Base-by-base conservation (phyloP, 2,113 vertebrate species). In the Crocuta crocuta region DNA sequence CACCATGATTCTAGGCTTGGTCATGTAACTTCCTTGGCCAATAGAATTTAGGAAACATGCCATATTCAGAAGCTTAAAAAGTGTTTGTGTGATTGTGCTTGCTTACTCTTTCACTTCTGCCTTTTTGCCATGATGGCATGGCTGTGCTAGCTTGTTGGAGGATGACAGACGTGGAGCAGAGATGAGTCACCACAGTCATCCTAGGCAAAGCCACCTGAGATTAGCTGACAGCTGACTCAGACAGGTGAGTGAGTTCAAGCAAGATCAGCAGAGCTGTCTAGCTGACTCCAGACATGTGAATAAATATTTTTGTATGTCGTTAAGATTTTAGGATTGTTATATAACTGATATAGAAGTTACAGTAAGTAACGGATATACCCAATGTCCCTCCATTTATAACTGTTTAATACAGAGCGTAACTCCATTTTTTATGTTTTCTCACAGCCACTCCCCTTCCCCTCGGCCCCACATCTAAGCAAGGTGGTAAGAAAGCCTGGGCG, bases 401-500 rank as follows among this genome's bases (percentile, higher is more conserved):
- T 83, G 19, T 63, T 88, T 33, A 13, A 76, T 76, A 61, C 4
- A 73, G 35, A 73, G 7, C 31, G 21, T 58, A 53, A 48, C n/a
- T 86, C 66, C 74, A 84, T 84, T 88, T 96, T 73, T 63, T 19
- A 66, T 78, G n/a, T 87, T 82, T 94, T 65, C 70, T 58, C 65
- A 89, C 84, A 79, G 23, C 19, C 21, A 16, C 33, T 35, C 43
- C 35, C 39, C 8, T 73, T 66, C 58, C 23, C 50, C 16, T 89
- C 28, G 21, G 43, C 23, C 21, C 66, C 48, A 21, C 17, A 15
- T 65, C 39, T 70, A 43, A 74, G 45, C 23, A 85, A 63, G 26
- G 2, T 21, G n/a, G 8, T 55, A 21, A 82, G 91, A 91, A 79
- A 74, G 39, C 12, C 35, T 66, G 7, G 31, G 26, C 55, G 24